Base-by-base conservation (phyloP, 2,888 invertebrate genomes). In the Epinotia demarniana region DNA sequence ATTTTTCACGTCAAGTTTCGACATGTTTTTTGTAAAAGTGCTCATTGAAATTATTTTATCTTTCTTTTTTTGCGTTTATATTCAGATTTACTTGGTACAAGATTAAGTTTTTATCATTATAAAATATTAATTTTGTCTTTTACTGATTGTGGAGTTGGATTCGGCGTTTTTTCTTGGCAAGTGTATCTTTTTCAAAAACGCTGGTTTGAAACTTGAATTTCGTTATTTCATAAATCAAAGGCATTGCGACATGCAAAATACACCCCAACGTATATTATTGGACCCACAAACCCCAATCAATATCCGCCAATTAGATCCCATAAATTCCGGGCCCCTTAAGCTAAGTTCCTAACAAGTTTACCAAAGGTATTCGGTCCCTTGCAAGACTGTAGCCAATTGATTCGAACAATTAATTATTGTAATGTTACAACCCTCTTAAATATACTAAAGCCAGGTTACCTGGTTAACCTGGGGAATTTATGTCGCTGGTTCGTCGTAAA, bases 361-460 rank as follows among this genome's bases (percentile, higher is more conserved):
- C 71, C 33, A 6, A 43, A 61, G 71, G 70, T 70, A 75, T 69
- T 69, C 63, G 66, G 60, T 53, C 75, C 75, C 67, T 69, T 33
- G 70, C 66, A 19, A 71, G 74, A 60, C 70, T 75, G 71, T 2
- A 55, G 61, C 55, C 71, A 75, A 75, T 75, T 75, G 75, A 75
- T 75, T 75, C 61, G 18, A 13, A 61, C 61, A 72, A 75, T 75
- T 75, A 75, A 75, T 75, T 75, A 75, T 75, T 13, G 72, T 61
- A 62, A 72, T 62, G 67, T 18, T 62, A n/a, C 19, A 27, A 74
- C 68, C 69, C 74, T 63, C 62, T 62, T 69, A 73, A 73, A 73
- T 46, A 74, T 69, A 46, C 63, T 74, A 70, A 75, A 75, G 74
- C 64, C 46, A 64, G 67, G 62, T 74, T 62, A 70, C 57, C 57